A percentile compares a stretch with the other conserved stretches of the same genome.
These are phyloP conservation scores for Pycnomerus fuliginosus DNA, from an alignment of 2,888 invertebrate species.

Conservation along the genomic window DNA sequence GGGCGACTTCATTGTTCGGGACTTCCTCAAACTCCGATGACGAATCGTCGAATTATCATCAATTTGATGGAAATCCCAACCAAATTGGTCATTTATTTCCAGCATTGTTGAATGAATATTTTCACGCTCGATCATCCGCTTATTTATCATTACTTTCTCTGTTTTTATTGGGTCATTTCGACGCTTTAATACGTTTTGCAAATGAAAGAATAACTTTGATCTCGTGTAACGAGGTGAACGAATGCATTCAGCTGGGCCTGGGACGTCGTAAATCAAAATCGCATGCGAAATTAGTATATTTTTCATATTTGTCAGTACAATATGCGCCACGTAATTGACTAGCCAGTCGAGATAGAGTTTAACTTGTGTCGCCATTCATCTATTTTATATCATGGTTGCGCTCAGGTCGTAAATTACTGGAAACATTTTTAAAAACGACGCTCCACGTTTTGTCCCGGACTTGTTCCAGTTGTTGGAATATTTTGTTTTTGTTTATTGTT, in stretches of 20 bases:
- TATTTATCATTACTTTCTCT: slow-evolving; percentile 5
- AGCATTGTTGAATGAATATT: slow-evolving; percentile 20
- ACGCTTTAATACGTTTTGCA: slow-evolving; percentile 1
- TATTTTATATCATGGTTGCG: slow-evolving; percentile 21
- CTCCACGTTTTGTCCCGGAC: slow-evolving; percentile 14
- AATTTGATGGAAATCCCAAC: slow-evolving; percentile 8
- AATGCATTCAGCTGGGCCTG: too few species aligned
- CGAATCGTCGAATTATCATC: slow-evolving; percentile 17
- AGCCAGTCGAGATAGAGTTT: slow-evolving; percentile 24
- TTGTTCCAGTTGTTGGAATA: too few species aligned
- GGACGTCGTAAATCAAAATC: slow-evolving; percentile 19
- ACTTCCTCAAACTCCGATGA: slow-evolving; percentile 19
- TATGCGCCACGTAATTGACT: slow-evolving; percentile 38
- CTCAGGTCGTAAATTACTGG: slow-evolving; percentile 13
- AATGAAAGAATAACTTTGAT: too few species aligned
- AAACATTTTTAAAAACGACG: slow-evolving; percentile 13
- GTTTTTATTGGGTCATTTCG: slow-evolving; percentile 7
- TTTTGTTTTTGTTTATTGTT: too few species aligned
- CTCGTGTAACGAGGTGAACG: too few species aligned
- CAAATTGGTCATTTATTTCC: slow-evolving; percentile 7
- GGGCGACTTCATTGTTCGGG: slow-evolving; percentile 17
- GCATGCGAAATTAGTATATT: slow-evolving; percentile 25
- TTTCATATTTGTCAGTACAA: slow-evolving; percentile 41
- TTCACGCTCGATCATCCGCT: slow-evolving; percentile 12
- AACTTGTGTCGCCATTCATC: slow-evolving; percentile 34